phyloP scores from a whole-genome alignment of 2,888 invertebrate species.

The Acleris emargana region DNA sequence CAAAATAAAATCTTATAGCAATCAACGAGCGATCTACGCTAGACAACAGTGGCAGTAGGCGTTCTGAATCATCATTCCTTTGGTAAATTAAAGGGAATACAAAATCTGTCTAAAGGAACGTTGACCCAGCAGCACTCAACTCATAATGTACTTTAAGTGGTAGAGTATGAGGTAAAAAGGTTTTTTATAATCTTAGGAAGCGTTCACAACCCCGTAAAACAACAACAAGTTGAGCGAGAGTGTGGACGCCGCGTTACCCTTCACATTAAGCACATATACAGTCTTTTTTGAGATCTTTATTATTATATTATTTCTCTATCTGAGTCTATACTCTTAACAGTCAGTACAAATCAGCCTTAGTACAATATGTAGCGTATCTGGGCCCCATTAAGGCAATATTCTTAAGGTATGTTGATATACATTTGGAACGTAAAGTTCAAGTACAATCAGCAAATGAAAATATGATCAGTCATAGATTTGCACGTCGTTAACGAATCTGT shows the following conservation, averaged over 20 bases:
- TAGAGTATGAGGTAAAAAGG: neutral
- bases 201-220: neutral
- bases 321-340: conserved; percentile 29
- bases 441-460: conserved; percentile 32
- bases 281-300: conserved; percentile 26
- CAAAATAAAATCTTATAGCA: conserved; percentile 59
- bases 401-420: neutral
- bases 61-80: conserved; percentile 10
- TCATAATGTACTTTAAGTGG: conserved; percentile 3
- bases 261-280: conserved; percentile 15
- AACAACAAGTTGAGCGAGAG: neutral
- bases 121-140: conserved; percentile 4
- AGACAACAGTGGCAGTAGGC: conserved; percentile 4
- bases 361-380: conserved; percentile 1
- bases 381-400: conserved; percentile 16
- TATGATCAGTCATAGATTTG: conserved; percentile 32
- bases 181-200: neutral
- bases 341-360: conserved; percentile 47
- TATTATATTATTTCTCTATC: conserved; percentile 16
- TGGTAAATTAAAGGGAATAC: conserved; percentile 1
- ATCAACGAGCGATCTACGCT: conserved; percentile 49
- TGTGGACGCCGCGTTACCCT: neutral
- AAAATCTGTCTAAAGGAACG: conserved; percentile 10
- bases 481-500: conserved; percentile 23
- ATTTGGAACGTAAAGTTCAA: neutral